phyloP scores from a whole-genome alignment of 2,888 invertebrate genomes.

The Ametastegia equiseti region DNA sequence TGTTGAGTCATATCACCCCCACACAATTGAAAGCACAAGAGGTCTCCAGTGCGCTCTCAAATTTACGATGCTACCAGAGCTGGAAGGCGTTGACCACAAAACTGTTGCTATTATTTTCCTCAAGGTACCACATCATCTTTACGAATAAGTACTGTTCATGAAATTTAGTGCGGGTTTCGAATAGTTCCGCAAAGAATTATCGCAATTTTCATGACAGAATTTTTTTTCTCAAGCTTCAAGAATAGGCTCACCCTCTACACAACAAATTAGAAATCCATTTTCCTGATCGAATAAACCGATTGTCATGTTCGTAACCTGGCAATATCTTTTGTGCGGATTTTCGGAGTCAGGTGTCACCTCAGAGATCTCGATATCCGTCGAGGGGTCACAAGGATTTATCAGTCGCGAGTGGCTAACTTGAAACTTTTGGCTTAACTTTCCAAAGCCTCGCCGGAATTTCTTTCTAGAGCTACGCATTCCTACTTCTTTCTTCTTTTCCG shows the following conservation, averaged over 20 bases:
- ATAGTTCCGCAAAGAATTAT: no score
- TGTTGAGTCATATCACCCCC: background rate
- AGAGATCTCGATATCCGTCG: background rate
- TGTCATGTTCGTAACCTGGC: background rate
- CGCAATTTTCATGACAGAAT: no score
- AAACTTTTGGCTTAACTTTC: constrained; percentile 4
- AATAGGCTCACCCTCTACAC: no score
- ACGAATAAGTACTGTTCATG: no score
- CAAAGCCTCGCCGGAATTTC: background rate
- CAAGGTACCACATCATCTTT: no score
- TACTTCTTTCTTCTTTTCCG: background rate
- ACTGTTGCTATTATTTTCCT: no score
- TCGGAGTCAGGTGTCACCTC: background rate
- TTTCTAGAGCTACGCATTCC: constrained; percentile 13
- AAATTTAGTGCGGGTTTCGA: no score
- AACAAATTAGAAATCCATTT: no score
- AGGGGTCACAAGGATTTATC: constrained; percentile 20
- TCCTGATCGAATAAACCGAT: background rate
- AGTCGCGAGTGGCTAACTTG: constrained; percentile 17
- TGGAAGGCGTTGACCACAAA: background rate
- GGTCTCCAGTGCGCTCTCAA: background rate
- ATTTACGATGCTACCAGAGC: background rate
- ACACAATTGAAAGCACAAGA: background rate
- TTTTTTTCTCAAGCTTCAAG: no score
- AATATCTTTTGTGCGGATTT: background rate